A percentile compares a stretch with the other conserved stretches of the same genome.
phyloP scores from a whole-genome alignment of 2,888 invertebrate species.

The Tiphia femorata region DNA sequence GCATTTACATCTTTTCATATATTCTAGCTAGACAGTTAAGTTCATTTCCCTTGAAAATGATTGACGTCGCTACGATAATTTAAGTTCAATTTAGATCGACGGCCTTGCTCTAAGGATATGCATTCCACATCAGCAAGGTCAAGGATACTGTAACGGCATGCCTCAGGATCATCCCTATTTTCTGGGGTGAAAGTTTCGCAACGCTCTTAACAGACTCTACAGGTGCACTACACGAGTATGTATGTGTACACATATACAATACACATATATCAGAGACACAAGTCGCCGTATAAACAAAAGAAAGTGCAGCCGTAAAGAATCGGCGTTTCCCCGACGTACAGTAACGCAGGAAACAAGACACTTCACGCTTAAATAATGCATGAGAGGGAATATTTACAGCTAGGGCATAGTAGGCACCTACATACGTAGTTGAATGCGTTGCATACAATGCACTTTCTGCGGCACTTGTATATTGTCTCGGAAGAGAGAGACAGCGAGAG shows the following conservation, averaged over 20 bases:
- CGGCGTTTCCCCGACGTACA: conserved; percentile 40
- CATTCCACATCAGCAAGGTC: no score
- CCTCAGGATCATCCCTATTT: no score
- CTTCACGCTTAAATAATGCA: conserved; percentile 61
- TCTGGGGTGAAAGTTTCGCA: no score
- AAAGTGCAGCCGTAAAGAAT: conserved; percentile 57
- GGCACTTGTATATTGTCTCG: conserved; percentile 12
- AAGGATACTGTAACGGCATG: no score
- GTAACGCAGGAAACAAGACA: conserved; percentile 57
- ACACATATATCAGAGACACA: conserved; percentile 1
- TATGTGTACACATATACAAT: conserved; percentile 12
- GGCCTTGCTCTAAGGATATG: no score
- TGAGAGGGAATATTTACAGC: conserved; percentile 58
- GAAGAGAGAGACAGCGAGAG: neutral
- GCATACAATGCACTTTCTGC: conserved; percentile 19
- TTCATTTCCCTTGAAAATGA: no score
- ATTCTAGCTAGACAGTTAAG: no score
- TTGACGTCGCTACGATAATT: no score
- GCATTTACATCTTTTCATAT: no score
- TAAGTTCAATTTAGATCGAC: no score
- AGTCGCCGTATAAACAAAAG: conserved; percentile 53
- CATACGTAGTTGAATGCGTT: conserved; percentile 17
- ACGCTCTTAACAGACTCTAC: no score
- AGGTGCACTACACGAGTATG: conserved; percentile 29
- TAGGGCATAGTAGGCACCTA: conserved; percentile 21